Conservation (phyloP, 2,113 vertebrate genomes). For the Megalops atlanticus region DNA sequence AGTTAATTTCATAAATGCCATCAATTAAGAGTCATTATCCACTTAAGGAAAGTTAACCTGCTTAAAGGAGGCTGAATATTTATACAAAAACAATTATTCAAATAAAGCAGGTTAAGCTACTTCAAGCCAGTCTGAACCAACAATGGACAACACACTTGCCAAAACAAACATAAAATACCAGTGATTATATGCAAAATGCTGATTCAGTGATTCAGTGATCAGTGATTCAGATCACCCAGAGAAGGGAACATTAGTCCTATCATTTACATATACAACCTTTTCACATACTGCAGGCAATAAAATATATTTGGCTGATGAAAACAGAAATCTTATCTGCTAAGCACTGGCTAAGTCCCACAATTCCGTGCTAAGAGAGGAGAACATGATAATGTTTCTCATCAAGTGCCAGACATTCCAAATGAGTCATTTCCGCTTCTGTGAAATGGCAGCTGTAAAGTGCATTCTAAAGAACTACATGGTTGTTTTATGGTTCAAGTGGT, state of each 20-base stretch:
- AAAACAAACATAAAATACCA: too few species aligned
- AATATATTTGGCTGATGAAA: not conserved
- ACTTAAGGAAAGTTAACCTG: not conserved
- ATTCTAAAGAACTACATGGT: not conserved
- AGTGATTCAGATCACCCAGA: not conserved
- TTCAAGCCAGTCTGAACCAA: not conserved
- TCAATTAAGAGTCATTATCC: not conserved
- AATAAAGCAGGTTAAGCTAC: not conserved
- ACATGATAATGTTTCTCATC: constrained; percentile 49
- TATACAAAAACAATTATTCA: not conserved
- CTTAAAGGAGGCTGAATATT: not conserved
- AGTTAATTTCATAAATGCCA: not conserved
- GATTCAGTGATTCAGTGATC: not conserved
- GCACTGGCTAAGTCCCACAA: not conserved
- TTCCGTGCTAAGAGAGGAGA: constrained; percentile 25
- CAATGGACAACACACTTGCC: not conserved
- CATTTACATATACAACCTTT: not conserved
- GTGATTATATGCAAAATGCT: not conserved
- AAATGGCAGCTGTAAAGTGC: constrained; percentile 4
- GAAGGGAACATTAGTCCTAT: not conserved
- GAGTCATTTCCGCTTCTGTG: constrained; percentile 50
- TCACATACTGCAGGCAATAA: not conserved
- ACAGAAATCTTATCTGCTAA: not conserved
- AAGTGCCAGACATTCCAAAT: constrained; percentile 58
- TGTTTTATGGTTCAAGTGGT: not conserved